Base-by-base conservation (phyloP, 2,888 invertebrate genomes). In the Megastigmus dorsalis region DNA sequence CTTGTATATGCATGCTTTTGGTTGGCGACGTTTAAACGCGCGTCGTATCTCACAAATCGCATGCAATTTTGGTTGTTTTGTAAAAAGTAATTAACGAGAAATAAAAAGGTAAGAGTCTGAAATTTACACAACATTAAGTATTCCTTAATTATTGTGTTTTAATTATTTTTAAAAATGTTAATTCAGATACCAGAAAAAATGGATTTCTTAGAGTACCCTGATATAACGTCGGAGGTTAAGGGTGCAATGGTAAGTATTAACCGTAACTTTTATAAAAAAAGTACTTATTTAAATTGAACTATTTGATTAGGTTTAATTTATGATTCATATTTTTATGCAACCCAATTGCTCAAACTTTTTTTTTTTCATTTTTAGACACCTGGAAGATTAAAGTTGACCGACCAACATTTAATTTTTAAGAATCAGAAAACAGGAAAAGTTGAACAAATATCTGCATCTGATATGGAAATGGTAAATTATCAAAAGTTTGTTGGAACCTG, bases 361-460 rank as follows among this genome's bases (percentile, higher is more conserved):
- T 18, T 18, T 52, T 62, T 77, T 30, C 80, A 75, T 79, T 89
- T 89, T 55, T 84, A 98, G 98, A 95, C 95, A 59, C 93, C 95
- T 6, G 99, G 98, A 0, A 92, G 96, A 75, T 88, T 99, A 38
- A 98, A 98, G 88, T 92, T 99, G 88, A 96, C 97, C 0, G 97
- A 97, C 79, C 94, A 95, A 84, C 93, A 92, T 81, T 93, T 99
- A 38, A 91, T 95, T 57, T 99, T 98, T 87, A 98, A 98, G 88
- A 98, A 98, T 88, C 94, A 92, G 79, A 97, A 97, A 89, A 99
- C 98, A 0, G 99, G 99, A 1, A 98, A 97, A 89, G 95, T 98
- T 0, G 98, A 98, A 85, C 96, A 97, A 85, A 93, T 98, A 78
- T 90, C 92, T 38, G 91, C 94, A 0, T 89, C 91, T 57, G 98